These are phyloP conservation scores for Hydractinia echinata DNA, from an alignment of 30 jellyfish, hydroid and myxozoan species.

Conservation along the genomic window DNA sequence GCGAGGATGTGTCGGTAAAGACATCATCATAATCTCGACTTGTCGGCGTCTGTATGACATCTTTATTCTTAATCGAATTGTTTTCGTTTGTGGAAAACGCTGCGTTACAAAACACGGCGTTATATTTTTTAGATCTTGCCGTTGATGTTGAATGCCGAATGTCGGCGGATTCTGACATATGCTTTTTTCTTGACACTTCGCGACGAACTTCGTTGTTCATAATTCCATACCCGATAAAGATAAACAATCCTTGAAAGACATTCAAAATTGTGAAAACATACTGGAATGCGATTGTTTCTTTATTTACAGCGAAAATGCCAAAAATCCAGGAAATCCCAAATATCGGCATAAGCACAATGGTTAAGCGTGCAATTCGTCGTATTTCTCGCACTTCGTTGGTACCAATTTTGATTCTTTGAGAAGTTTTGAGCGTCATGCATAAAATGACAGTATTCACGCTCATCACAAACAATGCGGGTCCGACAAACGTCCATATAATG, in stretches of 20 bases:
- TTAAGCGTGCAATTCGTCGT: neutral
- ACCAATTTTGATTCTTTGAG: neutral
- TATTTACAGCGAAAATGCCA: neutral
- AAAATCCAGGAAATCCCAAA: neutral
- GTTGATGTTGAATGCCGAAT: too few species aligned
- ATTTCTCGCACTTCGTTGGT: neutral
- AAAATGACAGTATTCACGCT: neutral
- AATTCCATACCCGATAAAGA: constrained; percentile 3
- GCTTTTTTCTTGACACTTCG: neutral
- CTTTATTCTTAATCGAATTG: too few species aligned
- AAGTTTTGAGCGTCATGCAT: neutral
- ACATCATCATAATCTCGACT: too few species aligned
- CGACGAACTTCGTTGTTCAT: constrained; percentile 9
- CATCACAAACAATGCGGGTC: neutral
- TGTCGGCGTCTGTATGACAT: too few species aligned
- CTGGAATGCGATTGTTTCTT: neutral
- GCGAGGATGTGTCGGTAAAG: too few species aligned
- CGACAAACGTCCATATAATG: constrained; percentile 5
- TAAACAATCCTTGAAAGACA: constrained; percentile 2
- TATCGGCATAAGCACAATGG: neutral
- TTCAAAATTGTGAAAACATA: neutral
- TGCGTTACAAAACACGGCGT: too few species aligned
- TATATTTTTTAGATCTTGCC: too few species aligned
- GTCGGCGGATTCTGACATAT: neutral
- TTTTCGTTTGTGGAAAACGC: too few species aligned